phyloP scores from a whole-genome alignment of 2,797 vertebrate genomes.

The Iguana delicatissima region DNA sequence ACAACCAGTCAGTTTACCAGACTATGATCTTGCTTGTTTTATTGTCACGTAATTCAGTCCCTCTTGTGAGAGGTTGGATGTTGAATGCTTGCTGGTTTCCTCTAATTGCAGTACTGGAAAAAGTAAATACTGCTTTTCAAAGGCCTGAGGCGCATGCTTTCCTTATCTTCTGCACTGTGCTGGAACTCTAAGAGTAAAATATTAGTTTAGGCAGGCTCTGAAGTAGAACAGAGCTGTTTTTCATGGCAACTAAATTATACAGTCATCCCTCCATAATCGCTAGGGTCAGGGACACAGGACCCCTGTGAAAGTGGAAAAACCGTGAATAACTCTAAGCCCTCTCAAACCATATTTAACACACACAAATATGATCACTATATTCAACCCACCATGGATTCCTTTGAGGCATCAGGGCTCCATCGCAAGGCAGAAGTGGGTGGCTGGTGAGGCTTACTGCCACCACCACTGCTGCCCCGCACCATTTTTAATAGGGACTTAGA shows the following conservation, averaged over 20 bases:
- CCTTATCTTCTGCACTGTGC: slow-evolving; percentile 19
- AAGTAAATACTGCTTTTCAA: slow-evolving; percentile 25
- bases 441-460: too few species aligned
- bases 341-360: too few species aligned
- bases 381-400: too few species aligned
- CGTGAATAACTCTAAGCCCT: too few species aligned
- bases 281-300: too few species aligned
- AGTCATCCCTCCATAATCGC: too few species aligned
- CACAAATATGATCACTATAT: too few species aligned
- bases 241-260: background rate
- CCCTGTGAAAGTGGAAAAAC: too few species aligned
- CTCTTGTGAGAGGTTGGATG: slow-evolving; percentile 3
- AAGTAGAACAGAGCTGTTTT: background rate
- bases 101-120: slow-evolving; percentile 1
- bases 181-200: slow-evolving; percentile 62
- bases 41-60: slow-evolving; percentile 23
- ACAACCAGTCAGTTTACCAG: background rate
- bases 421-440: too few species aligned
- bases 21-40: slow-evolving; percentile 45
- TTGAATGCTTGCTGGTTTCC: slow-evolving; percentile 26
- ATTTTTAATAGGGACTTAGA: too few species aligned
- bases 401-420: too few species aligned
- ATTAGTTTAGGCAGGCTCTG: background rate
- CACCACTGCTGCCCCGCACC: too few species aligned
- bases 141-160: rapidly evolving